Evolutionary conservation across 1,140 invertebrate genomes (phyloP).

Genomic region (Drosophila carrolli): DNA sequence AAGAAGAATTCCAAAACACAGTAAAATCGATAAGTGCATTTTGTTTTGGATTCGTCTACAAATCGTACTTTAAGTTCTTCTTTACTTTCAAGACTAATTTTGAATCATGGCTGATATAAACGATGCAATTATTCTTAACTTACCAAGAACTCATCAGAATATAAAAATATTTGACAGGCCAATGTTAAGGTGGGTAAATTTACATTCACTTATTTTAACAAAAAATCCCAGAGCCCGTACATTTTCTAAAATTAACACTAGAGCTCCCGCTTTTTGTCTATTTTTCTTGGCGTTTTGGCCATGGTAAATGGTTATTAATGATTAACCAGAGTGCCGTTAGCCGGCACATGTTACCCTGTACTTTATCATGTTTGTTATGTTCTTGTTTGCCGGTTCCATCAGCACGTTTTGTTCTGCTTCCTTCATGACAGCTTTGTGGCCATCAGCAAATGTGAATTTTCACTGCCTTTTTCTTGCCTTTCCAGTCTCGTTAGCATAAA

Average conservation of each 20-base stretch:
- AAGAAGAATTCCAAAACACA: background rate
- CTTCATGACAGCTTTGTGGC: conserved; percentile 27
- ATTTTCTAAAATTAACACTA: conserved; percentile 14
- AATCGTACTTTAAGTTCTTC: too few species aligned
- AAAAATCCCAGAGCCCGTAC: background rate
- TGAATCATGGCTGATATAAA: background rate
- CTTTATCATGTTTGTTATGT: conserved; percentile 36
- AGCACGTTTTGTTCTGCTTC: conserved; percentile 33
- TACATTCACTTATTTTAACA: conserved; percentile 1
- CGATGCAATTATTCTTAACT: conserved; percentile 4
- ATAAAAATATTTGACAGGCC: conserved; percentile 16
- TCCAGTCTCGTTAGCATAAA: conserved; percentile 29
- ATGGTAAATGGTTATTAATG: conserved; percentile 50
- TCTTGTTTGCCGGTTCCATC: conserved; percentile 41
- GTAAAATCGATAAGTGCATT: too few species aligned
- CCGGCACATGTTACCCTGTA: conserved; percentile 22
- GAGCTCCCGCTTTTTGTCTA: conserved; percentile 2
- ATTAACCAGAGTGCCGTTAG: conserved; percentile 60
- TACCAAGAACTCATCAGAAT: conserved; percentile 13
- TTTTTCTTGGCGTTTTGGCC: conserved; percentile 9
- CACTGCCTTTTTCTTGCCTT: conserved; percentile 20
- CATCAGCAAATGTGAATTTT: conserved; percentile 30
- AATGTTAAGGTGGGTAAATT: conserved; percentile 18
- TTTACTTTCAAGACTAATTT: background rate
- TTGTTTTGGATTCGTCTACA: too few species aligned